These are phyloP conservation scores for Cephus spinipes DNA, from an alignment of 2,888 invertebrate species.

Conservation along the genomic window DNA sequence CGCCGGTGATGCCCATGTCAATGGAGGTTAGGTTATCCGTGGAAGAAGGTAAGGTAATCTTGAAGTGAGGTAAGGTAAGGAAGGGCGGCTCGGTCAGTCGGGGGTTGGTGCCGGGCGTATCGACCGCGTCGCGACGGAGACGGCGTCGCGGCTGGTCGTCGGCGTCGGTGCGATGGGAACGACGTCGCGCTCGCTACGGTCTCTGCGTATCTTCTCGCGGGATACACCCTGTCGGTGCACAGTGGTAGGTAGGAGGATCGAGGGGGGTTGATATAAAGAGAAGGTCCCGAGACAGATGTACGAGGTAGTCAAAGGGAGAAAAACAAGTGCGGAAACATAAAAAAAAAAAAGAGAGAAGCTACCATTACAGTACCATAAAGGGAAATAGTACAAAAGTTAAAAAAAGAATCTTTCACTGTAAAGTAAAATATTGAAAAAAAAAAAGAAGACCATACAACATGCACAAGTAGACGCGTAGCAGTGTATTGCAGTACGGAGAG, in stretches of 20 bases:
- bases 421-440: not conserved
- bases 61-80: conserved; percentile 31
- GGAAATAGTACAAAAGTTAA: not conserved
- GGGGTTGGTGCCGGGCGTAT: conserved; percentile 43
- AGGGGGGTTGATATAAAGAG: conserved; percentile 9
- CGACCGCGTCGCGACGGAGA: conserved; percentile 40
- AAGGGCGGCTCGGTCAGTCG: conserved; percentile 44
- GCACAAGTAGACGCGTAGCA: no score
- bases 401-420: no score
- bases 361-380: no score
- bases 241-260: not conserved
- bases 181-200: conserved; percentile 9
- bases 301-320: conserved; percentile 9
- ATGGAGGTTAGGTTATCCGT: not conserved
- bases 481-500: no score
- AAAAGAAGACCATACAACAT: no score
- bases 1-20: conserved; percentile 34
- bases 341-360: no score
- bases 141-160: conserved; percentile 15
- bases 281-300: conserved; percentile 15
- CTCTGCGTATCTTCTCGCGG: conserved; percentile 14
- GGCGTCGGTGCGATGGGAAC: conserved; percentile 13
- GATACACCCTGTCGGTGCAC: conserved; percentile 6
- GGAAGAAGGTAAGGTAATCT: no score
- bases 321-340: conserved; percentile 4